Base-by-base conservation (phyloP, 53 echinoderm and acorn worm species). In the Stichopus horrens region DNA sequence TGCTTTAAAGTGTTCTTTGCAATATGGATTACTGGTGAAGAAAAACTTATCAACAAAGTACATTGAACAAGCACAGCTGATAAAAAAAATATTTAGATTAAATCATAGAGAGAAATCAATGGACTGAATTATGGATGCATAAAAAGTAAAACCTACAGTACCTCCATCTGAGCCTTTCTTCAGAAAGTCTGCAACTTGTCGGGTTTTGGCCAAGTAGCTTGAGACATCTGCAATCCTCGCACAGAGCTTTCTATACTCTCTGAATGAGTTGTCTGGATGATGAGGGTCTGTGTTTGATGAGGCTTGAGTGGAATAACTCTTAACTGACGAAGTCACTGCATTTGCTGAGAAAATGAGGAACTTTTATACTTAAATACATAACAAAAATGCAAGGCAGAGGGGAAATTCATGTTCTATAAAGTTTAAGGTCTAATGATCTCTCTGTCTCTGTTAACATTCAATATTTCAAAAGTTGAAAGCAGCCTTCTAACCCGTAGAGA, bases 241-340 rank as follows among this genome's bases (percentile, higher is more conserved):
- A 88, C 96, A 96, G 71, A 99, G 92, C 81, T 95, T 99, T 14
- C 96, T 92, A 90, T 90, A 99, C 81, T 94, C 93, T 9, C 99
- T 60, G 90, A 99, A 96, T 9, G 98, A 96, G 88, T 99, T 99
- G 86, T 99, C 99, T 11, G 94, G 86, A 67, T 97, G 95, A 7
- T 86, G 77, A 79, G 90, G 91, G 86, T 96, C 96, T 2, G 93
- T 54, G 10, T 21, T 13, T 55, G 75, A 55, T 63, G 58, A 71
- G 23, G 88, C 21, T 18, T 67, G 23, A 78, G n/a, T 76, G 19
- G 89, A 73, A 37, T 52, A 73, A 71, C 71, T 71, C 19, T 71
- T 13, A 18, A 71, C 71, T 16, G 71, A n/a, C 8, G 88, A 58
- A 52, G 88, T 21, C 9, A 75, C 74, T 5, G 58, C 88, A 88